Evolutionary conservation across 2,888 invertebrate species (phyloP).

Genomic region (Andrena dorsata): DNA sequence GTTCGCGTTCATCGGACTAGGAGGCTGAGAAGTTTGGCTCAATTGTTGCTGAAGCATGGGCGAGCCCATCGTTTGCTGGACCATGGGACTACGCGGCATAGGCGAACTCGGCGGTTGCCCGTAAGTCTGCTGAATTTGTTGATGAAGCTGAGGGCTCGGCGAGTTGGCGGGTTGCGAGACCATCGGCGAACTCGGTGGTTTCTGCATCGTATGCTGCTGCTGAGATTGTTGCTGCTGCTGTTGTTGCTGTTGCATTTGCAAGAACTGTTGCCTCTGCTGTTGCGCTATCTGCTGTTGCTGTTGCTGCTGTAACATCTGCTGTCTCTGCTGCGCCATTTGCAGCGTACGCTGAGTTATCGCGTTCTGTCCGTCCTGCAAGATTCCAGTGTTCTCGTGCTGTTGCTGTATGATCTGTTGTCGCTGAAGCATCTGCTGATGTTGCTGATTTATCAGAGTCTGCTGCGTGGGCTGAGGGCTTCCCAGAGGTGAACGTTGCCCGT

Average conservation of each 20-base stretch:
- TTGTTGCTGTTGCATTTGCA: conserved; percentile 81
- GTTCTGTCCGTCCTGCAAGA: conserved; percentile 74
- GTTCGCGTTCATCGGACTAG: conserved; percentile 82
- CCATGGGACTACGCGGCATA: conserved; percentile 84
- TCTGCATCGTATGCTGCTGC: conserved; percentile 84
- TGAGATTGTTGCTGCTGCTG: conserved; percentile 84
- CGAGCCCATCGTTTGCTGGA: conserved; percentile 84
- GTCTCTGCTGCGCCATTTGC: conserved; percentile 75
- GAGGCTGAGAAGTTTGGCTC: conserved; percentile 83
- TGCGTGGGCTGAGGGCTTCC: conserved; percentile 82
- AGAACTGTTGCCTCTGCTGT: conserved; percentile 83
- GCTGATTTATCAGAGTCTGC: conserved; percentile 81
- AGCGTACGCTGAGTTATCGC: conserved; percentile 72
- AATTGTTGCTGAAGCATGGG: conserved; percentile 84
- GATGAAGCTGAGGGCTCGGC: conserved; percentile 84
- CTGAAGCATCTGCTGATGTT: conserved; percentile 85
- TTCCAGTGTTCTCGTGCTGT: conserved; percentile 79
- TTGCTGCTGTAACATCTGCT: conserved; percentile 83
- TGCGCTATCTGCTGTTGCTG: conserved; percentile 85
- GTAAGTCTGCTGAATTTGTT: conserved; percentile 82
- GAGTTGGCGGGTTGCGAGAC: conserved; percentile 83
- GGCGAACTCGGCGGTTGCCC: conserved; percentile 86
- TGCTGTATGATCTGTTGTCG: conserved; percentile 85
- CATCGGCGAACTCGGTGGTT: conserved; percentile 85
- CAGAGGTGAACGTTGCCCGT: conserved; percentile 82